Conservation (phyloP, 2,888 invertebrate genomes). For the Sinodicranocentrus sp. region DNA sequence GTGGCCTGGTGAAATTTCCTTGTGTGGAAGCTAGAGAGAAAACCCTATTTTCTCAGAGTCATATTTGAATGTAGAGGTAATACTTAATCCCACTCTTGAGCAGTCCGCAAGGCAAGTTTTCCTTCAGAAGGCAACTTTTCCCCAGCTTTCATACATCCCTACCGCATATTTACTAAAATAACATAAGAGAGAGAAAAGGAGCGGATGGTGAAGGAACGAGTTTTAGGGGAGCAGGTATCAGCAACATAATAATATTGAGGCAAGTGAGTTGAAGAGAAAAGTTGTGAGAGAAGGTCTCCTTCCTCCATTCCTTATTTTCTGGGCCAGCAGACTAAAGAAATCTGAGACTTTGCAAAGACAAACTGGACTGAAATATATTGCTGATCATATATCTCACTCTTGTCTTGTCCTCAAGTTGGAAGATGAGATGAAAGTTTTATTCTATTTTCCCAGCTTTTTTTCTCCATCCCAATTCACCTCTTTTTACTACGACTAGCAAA, state of each 20-base stretch:
- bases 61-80: too few species aligned
- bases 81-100: too few species aligned
- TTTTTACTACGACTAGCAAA: slow-evolving; percentile 11
- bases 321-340: slow-evolving; percentile 47
- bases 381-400: slow-evolving; percentile 72
- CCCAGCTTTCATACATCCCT: not conserved
- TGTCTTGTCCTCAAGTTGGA: slow-evolving; percentile 66
- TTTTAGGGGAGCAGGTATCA: too few species aligned
- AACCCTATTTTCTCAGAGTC: too few species aligned
- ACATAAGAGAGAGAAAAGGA: too few species aligned
- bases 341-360: slow-evolving; percentile 63
- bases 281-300: slow-evolving; percentile 7
- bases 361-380: slow-evolving; percentile 71
- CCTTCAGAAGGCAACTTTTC: not conserved
- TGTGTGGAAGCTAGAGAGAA: too few species aligned
- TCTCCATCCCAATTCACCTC: slow-evolving; percentile 38
- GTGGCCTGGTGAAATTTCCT: too few species aligned
- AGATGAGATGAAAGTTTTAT: slow-evolving; percentile 66
- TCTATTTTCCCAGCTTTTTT: slow-evolving; percentile 58
- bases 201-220: not conserved
- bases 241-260: not conserved
- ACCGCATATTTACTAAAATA: too few species aligned
- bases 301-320: slow-evolving; percentile 33
- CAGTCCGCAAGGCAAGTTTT: too few species aligned
- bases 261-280: not conserved